These are phyloP conservation scores for Cryptoprocta ferox DNA, from an alignment of 2,797 vertebrate species.

Conservation along the genomic window DNA sequence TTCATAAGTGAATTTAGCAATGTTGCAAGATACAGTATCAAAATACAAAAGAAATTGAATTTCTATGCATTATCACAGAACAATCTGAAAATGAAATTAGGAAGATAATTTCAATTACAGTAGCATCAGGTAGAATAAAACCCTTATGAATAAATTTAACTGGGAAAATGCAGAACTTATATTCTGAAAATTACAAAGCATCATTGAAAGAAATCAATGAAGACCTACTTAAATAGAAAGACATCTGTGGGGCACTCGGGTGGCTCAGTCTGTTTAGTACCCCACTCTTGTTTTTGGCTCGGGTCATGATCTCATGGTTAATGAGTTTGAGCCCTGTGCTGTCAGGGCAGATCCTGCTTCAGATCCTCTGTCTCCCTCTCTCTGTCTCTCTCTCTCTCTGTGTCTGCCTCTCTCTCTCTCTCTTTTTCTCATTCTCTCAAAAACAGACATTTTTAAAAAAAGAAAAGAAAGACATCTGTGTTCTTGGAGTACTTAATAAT, in stretches of 20 bases:
- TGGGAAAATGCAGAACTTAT: neutral
- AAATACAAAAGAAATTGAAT: neutral
- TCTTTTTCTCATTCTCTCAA: too few species aligned
- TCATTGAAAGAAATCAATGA: neutral
- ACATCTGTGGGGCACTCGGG: too few species aligned
- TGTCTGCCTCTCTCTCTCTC: too few species aligned
- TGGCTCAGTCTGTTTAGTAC: too few species aligned
- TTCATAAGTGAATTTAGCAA: neutral
- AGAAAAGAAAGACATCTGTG: neutral
- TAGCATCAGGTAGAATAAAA: neutral
- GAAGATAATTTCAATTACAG: neutral
- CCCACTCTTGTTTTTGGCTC: too few species aligned
- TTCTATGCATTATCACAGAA: neutral
- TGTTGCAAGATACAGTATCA: neutral
- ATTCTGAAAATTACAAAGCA: neutral
- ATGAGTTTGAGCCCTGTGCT: too few species aligned
- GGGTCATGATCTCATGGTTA: too few species aligned
- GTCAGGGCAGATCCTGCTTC: too few species aligned
- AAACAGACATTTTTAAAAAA: neutral
- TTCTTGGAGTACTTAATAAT: neutral
- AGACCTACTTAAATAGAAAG: neutral
- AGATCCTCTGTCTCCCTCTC: too few species aligned
- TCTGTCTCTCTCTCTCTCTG: too few species aligned
- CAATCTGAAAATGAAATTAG: neutral
- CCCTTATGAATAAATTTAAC: neutral